Percentiles rank a stretch among this genome's conserved stretches.
phyloP scores from a whole-genome alignment of 2,888 invertebrate species.

The Clistopyga incitator region DNA sequence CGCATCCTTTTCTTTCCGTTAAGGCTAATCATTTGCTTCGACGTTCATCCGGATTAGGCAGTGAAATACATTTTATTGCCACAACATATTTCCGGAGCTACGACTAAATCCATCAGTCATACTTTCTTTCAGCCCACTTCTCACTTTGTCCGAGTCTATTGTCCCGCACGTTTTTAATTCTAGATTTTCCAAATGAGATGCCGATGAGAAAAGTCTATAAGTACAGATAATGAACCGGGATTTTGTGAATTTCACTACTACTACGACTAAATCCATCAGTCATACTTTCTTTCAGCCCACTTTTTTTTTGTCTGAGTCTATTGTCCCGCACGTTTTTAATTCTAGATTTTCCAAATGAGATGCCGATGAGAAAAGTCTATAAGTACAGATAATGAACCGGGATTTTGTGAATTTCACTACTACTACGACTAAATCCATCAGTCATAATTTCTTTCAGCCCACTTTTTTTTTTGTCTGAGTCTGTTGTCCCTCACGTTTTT shows the following conservation, averaged over 20 bases:
- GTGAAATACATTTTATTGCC: background rate
- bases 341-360: background rate
- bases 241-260: background rate
- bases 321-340: background rate
- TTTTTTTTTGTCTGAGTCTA: background rate
- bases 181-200: background rate
- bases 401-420: background rate
- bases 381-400: background rate
- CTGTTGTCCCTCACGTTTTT: background rate
- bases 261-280: background rate
- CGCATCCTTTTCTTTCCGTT: background rate
- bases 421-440: background rate
- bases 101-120: background rate
- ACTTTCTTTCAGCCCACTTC: background rate
- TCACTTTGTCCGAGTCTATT: background rate
- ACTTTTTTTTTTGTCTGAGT: background rate
- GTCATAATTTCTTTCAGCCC: background rate
- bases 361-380: background rate
- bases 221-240: background rate
- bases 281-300: background rate
- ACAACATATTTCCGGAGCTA: background rate
- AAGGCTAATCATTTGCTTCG: constrained; percentile 19
- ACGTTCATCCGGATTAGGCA: constrained; percentile 7
- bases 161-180: background rate
- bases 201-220: background rate